These are phyloP conservation scores for Pogonocichla stellata DNA, from an alignment of 2,113 vertebrate species.

Conservation along the genomic window DNA sequence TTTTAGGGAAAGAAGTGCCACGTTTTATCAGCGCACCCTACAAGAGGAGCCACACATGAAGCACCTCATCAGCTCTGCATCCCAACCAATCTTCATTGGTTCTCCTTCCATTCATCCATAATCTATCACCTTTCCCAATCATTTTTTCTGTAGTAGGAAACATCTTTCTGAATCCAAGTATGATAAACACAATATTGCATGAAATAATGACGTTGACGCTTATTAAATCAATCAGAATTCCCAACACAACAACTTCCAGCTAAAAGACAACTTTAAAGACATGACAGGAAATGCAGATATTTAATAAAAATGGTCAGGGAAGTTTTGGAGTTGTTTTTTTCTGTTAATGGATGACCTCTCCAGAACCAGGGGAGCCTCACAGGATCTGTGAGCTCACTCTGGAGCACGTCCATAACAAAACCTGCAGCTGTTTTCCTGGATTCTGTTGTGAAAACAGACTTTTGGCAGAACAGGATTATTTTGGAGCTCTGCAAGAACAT, in stretches of 20 bases:
- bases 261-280: background rate
- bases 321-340: background rate
- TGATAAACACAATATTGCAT: background rate
- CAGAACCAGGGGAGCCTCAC: background rate
- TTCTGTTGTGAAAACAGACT: background rate
- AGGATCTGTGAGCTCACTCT: background rate
- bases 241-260: rapidly evolving
- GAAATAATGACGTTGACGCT: background rate
- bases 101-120: background rate
- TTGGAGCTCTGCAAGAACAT: background rate
- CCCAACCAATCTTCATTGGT: background rate
- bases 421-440: background rate
- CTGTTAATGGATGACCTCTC: background rate
- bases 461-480: background rate
- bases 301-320: background rate
- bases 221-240: background rate
- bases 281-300: background rate
- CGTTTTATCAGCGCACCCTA: rapidly evolving
- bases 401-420: background rate
- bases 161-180: background rate
- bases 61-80: background rate
- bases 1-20: background rate
- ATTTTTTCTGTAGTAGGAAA: background rate
- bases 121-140: background rate
- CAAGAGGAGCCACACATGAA: background rate